Percentiles rank a stretch among this genome's conserved stretches.
phyloP scores from a whole-genome alignment of 2,113 vertebrate genomes.

The Tragelaphus scriptus region DNA sequence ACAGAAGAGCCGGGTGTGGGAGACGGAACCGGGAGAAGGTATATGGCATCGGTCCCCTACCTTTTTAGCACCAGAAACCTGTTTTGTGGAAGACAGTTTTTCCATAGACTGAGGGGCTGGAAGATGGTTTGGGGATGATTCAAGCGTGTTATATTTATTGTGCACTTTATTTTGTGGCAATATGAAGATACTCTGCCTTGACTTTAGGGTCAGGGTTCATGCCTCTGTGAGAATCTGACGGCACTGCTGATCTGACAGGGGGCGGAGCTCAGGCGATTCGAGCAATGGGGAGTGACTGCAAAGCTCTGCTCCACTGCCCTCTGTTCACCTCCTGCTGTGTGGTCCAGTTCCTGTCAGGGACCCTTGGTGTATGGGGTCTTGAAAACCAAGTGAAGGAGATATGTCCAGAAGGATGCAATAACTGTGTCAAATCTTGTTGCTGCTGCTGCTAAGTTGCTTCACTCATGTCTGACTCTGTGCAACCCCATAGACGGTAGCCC shows the following conservation, averaged over 20 bases:
- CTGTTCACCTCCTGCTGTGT: background rate
- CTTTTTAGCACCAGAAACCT: background rate
- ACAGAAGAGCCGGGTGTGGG: background rate
- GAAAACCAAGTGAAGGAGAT: background rate
- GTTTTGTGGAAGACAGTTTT: background rate
- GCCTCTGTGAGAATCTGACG: background rate
- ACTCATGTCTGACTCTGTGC: background rate
- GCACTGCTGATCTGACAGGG: background rate
- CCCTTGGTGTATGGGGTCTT: background rate
- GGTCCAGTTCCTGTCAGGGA: background rate
- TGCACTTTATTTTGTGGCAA: background rate
- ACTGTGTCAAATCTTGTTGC: background rate
- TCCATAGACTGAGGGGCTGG: background rate
- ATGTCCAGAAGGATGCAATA: background rate
- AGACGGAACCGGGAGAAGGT: background rate
- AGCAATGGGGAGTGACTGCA: background rate
- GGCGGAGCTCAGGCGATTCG: background rate
- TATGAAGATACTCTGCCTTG: background rate
- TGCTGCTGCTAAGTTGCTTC: background rate
- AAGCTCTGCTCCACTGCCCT: background rate
- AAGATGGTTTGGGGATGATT: background rate
- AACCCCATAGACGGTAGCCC: background rate
- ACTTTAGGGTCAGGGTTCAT: background rate
- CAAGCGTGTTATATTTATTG: background rate
- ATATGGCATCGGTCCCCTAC: background rate